Percentiles rank a stretch among this genome's conserved stretches.
Evolutionary conservation across 2,888 invertebrate genomes (phyloP).

Genomic region (Malthinus seriepunctatus): DNA sequence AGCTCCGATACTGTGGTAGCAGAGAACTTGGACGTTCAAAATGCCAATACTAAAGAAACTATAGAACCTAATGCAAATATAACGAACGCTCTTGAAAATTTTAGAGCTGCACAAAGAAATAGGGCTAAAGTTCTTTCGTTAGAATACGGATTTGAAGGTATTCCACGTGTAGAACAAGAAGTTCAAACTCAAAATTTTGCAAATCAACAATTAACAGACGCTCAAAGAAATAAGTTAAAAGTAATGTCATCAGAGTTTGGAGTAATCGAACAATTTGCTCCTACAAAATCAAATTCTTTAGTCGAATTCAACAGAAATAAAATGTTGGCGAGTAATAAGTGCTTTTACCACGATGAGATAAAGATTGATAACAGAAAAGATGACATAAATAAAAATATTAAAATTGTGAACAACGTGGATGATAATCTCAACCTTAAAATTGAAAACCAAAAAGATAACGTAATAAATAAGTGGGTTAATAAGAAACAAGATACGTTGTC

Average conservation of each 20-base stretch:
- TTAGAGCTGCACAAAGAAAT: constrained; percentile 55
- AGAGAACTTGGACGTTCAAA: not conserved
- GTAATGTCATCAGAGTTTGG: constrained; percentile 66
- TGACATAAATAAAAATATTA: constrained; percentile 40
- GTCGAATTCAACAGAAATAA: constrained; percentile 42
- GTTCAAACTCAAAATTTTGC: constrained; percentile 39
- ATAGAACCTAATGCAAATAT: not conserved
- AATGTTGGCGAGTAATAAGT: constrained; percentile 44
- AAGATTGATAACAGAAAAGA: constrained; percentile 32
- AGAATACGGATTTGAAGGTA: constrained; percentile 52
- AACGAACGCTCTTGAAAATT: constrained; percentile 43
- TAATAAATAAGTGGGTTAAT: constrained; percentile 20
- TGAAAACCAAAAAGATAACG: not conserved
- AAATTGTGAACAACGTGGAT: not conserved
- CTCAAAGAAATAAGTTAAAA: constrained; percentile 64
- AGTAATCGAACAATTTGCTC: constrained; percentile 37
- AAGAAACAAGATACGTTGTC: constrained; percentile 37
- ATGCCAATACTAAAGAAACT: not conserved
- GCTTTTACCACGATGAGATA: constrained; percentile 29
- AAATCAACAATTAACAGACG: constrained; percentile 59
- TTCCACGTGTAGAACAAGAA: constrained; percentile 38
- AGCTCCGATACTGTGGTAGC: not conserved
- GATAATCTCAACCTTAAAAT: constrained; percentile 7
- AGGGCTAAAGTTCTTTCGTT: constrained; percentile 60
- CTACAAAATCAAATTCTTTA: constrained; percentile 25